Percentiles rank a stretch among this genome's conserved stretches.
Evolutionary conservation across 2,888 invertebrate genomes (phyloP).

Genomic region (Campopleginae sp.): DNA sequence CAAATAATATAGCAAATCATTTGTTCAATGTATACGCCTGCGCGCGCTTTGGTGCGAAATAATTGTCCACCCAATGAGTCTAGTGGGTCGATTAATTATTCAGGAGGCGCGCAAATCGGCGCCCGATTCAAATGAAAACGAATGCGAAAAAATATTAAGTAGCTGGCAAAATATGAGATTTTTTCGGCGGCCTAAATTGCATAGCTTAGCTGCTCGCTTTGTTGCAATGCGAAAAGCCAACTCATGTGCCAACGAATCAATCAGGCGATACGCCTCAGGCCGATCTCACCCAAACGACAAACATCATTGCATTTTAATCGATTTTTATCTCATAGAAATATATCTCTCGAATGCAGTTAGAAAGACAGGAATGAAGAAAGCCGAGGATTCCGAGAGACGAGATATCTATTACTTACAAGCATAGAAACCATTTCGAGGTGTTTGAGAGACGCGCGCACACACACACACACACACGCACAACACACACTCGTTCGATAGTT

Average conservation of each 20-base stretch:
- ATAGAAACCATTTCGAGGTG: conserved; percentile 22
- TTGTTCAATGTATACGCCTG: neutral
- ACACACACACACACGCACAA: conserved; percentile 29
- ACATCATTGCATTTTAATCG: conserved; percentile 23
- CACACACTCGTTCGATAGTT: conserved; percentile 11
- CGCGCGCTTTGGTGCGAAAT: neutral
- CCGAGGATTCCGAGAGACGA: conserved; percentile 57
- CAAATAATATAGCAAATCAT: neutral
- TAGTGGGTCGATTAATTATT: neutral
- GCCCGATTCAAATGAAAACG: neutral
- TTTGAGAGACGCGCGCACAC: conserved; percentile 47
- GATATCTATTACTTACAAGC: neutral
- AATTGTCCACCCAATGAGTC: neutral
- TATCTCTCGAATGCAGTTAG: conserved; percentile 7
- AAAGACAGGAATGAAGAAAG: conserved; percentile 55
- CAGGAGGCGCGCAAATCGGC: neutral
- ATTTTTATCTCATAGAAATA: neutral
- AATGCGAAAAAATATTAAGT: conserved; percentile 11
- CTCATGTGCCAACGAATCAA: conserved; percentile 78
- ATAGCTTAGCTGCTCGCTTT: conserved; percentile 61
- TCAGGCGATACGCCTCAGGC: conserved; percentile 72
- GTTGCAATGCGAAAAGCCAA: conserved; percentile 46
- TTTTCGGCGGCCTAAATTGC: conserved; percentile 31
- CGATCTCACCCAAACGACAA: conserved; percentile 28
- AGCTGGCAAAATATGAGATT: neutral